These are phyloP conservation scores for Nothobranchius furzeri DNA, from an alignment of 2,113 vertebrate species.

Conservation along the genomic window DNA sequence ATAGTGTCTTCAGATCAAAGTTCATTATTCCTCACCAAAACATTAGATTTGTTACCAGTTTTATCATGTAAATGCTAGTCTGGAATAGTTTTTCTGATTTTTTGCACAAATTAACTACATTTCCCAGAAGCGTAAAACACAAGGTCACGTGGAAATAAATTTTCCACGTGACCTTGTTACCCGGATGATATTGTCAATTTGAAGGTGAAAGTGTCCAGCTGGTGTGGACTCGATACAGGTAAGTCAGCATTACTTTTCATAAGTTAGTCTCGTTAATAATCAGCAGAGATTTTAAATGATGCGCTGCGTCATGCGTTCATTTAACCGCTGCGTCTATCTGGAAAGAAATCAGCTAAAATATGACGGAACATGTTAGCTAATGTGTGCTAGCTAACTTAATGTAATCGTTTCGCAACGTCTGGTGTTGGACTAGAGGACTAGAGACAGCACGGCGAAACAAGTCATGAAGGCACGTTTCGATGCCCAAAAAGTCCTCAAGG, in stretches of 20 bases:
- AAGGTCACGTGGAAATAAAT: neutral
- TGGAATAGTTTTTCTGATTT: neutral
- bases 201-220: conserved; percentile 54
- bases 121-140: conserved; percentile 39
- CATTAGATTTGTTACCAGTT: too few species aligned
- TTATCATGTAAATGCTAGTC: too few species aligned
- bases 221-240: neutral
- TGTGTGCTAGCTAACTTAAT: conserved; percentile 32
- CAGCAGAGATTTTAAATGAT: accelerated
- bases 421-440: neutral
- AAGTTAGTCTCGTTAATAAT: accelerated
- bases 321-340: neutral
- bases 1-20: too few species aligned
- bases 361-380: conserved; percentile 5
- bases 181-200: conserved; percentile 12
- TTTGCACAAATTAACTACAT: conserved; percentile 33
- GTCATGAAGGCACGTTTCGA: neutral
- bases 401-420: conserved; percentile 10
- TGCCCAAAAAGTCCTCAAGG: neutral
- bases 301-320: accelerated
- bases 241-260: conserved; percentile 5
- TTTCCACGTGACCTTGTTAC: neutral
- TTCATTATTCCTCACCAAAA: too few species aligned
- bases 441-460: neutral
- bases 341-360: too few species aligned